A percentile compares a stretch with the other conserved stretches of the same genome.
These are phyloP conservation scores for Mionectes macconnelli DNA, from an alignment of 2,113 vertebrate species.

Conservation along the genomic window DNA sequence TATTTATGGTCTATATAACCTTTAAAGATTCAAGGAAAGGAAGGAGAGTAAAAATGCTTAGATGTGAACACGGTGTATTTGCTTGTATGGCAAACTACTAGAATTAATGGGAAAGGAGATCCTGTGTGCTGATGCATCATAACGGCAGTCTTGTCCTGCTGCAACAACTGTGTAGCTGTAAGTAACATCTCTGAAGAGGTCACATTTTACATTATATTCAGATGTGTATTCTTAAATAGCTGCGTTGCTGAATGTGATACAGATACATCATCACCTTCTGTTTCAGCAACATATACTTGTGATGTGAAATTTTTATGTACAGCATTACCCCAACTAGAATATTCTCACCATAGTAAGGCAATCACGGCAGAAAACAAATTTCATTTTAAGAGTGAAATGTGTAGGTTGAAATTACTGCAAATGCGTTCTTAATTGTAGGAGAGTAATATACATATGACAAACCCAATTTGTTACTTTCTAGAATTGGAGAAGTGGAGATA, in stretches of 20 bases:
- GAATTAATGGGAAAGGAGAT: background rate
- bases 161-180: background rate
- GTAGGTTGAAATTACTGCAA: background rate
- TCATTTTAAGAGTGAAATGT: background rate
- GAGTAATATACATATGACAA: background rate
- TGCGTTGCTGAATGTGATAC: background rate
- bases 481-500: background rate
- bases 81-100: background rate
- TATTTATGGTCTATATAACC: constrained; percentile 10
- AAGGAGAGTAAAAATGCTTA: background rate
- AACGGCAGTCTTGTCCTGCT: background rate
- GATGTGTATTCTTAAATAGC: background rate
- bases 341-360: background rate
- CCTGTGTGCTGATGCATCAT: background rate
- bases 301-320: constrained; percentile 2
- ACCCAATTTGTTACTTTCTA: background rate
- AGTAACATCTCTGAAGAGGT: background rate
- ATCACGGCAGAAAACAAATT: background rate
- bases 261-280: background rate
- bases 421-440: background rate
- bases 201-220: background rate
- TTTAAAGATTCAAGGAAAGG: background rate
- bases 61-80: background rate
- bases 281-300: background rate
- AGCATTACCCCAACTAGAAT: background rate